Conservation (phyloP, 2,888 invertebrate genomes). For the Chironomus tentans region DNA sequence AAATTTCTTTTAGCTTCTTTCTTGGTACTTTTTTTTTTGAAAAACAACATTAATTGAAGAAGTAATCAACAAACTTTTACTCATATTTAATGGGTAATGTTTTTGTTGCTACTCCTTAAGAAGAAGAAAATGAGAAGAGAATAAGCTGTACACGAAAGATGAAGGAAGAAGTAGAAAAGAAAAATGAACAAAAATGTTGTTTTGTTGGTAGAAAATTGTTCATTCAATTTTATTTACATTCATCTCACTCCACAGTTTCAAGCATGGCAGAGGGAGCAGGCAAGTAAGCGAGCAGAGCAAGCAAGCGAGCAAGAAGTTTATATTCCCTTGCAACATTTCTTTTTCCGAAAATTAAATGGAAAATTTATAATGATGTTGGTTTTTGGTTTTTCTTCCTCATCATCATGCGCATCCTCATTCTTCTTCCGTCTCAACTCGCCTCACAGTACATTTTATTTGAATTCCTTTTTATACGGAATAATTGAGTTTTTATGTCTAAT, state of each 20-base stretch:
- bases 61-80: constrained; percentile 15
- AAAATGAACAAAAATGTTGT: constrained; percentile 10
- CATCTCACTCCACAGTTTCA: not conserved
- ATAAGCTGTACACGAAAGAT: not conserved
- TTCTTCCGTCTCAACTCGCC: not conserved
- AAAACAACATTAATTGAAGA: constrained; percentile 20
- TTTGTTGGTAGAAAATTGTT: constrained; percentile 19
- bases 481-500: constrained; percentile 5
- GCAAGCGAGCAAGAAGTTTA: not conserved
- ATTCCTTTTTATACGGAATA: not conserved
- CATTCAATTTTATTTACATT: constrained; percentile 17
- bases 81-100: constrained; percentile 20
- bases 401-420: not conserved
- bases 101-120: not conserved
- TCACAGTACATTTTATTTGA: not conserved
- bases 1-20: not conserved
- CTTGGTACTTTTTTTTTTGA: not conserved
- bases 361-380: constrained; percentile 23
- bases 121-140: not conserved
- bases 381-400: constrained; percentile 3
- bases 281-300: not conserved
- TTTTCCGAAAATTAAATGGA: constrained; percentile 18
- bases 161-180: not conserved
- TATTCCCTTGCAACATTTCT: constrained; percentile 9
- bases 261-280: not conserved